A percentile compares a stretch with the other conserved stretches of the same genome.
These are phyloP conservation scores for Cephalotes varians DNA, from an alignment of 2,888 invertebrate species.

Conservation along the genomic window DNA sequence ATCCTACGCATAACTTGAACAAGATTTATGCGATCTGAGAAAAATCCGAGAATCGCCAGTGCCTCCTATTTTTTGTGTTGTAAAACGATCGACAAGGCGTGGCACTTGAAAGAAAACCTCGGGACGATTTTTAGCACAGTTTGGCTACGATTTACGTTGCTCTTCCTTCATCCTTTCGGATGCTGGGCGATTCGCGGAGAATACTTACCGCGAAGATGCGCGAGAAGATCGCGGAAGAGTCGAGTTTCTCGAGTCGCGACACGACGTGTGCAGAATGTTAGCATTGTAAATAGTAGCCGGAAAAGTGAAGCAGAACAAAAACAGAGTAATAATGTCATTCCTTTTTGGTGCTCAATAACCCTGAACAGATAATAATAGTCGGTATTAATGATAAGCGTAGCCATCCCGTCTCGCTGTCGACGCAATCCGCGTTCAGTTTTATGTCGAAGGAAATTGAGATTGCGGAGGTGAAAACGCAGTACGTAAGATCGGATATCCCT, in stretches of 20 bases:
- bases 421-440: slow-evolving; percentile 10
- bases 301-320: slow-evolving; percentile 4
- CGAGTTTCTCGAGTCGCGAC: slow-evolving; percentile 66
- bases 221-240: slow-evolving; percentile 39
- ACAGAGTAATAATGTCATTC: slow-evolving; percentile 47
- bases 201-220: background rate
- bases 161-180: slow-evolving; percentile 65
- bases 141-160: slow-evolving; percentile 66
- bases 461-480: background rate
- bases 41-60: background rate
- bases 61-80: background rate
- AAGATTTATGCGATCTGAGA: background rate
- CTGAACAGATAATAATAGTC: slow-evolving; percentile 61
- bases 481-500: background rate
- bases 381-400: slow-evolving; percentile 40
- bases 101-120: slow-evolving; percentile 49
- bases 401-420: slow-evolving; percentile 15
- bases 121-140: slow-evolving; percentile 60
- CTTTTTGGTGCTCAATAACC: slow-evolving; percentile 62
- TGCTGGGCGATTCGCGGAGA: slow-evolving; percentile 34
- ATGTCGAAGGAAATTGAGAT: slow-evolving; percentile 26
- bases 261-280: background rate
- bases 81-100: background rate
- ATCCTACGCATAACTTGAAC: background rate
- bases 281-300: slow-evolving; percentile 25